phyloP scores from a whole-genome alignment of 2,797 vertebrate species.

The Muscicapa comitata region DNA sequence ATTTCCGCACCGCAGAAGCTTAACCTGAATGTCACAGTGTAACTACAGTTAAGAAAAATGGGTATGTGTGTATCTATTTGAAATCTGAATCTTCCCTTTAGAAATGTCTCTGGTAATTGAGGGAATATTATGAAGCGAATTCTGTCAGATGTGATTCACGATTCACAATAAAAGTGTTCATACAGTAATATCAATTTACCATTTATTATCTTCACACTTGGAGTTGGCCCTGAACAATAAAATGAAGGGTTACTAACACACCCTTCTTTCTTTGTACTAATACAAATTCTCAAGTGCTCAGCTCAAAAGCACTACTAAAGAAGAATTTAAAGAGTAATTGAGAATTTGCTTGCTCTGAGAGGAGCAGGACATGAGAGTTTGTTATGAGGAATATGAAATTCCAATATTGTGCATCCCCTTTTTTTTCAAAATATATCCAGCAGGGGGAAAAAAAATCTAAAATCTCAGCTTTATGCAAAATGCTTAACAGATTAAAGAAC shows the following conservation, averaged over 20 bases:
- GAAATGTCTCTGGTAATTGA: background rate
- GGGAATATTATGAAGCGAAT: background rate
- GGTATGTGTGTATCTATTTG: background rate
- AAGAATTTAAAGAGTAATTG: background rate
- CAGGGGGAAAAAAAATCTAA: background rate
- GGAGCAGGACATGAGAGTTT: background rate
- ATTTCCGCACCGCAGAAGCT: slow-evolving; percentile 14
- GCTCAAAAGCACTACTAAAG: background rate
- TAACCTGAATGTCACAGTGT: slow-evolving; percentile 36
- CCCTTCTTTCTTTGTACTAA: background rate
- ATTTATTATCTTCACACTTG: background rate
- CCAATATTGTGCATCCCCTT: background rate
- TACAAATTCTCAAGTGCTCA: background rate
- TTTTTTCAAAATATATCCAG: background rate
- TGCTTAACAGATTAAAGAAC: background rate
- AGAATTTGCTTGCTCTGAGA: background rate
- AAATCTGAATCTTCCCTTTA: background rate
- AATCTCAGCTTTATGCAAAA: background rate
- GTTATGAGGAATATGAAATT: background rate
- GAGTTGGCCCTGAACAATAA: background rate
- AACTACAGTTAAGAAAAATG: slow-evolving; percentile 10
- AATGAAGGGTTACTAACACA: background rate
- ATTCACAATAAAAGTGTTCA: background rate
- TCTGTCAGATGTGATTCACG: background rate
- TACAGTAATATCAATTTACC: background rate